Base-by-base conservation (phyloP, 2,888 invertebrate species). In the Tolmerus cingulatus region DNA sequence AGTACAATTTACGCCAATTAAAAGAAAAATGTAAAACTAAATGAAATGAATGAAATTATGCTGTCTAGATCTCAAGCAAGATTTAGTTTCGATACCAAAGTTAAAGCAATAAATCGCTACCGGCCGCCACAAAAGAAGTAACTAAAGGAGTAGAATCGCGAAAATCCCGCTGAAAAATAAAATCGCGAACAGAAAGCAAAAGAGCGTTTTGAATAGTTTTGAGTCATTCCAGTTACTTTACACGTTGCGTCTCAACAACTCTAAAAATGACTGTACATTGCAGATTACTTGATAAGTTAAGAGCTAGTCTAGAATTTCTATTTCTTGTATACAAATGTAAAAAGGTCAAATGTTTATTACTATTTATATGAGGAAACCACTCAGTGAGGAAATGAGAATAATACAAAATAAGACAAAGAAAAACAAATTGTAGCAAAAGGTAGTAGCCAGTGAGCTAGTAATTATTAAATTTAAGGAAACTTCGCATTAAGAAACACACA, bases 241-340 rank as follows among this genome's bases (percentile, higher is more conserved):
- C 16, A 76, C 16, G 79, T 57, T 82, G 30, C 82, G 82, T 82
- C 82, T 82, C 82, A 57, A 57, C 37, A 66, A 82, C 82, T 66
- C 82, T 82, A 78, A 40, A 34, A 85, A 85, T 85, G 85, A 85
- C 85, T 85, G 85, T 74, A 85, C 23, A 74, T 40, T 85, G 51
- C 46, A 84, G 66, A 85, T 85, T 43, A 85, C 43, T 74, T 34
- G 43, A 74, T 74, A 85, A 85, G 27, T 74, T 85, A 85, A 85
- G 74, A 85, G 40, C 85, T 85, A 85, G 85, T 74, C 46, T 85
- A 85, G 85, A 85, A 85, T 85, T 85, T 85, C 85, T 85, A 85
- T 85, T 85, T 74, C 85, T 85, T 85, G 85, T 85, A 85, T 85
- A 85, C 85, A 85, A 85, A 85, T 85, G 85, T 85, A 85, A 85